A percentile compares a stretch with the other conserved stretches of the same genome.
These are phyloP conservation scores for Brachionus plicatilis DNA, from an alignment of 1,140 invertebrate species.

Conservation along the genomic window DNA sequence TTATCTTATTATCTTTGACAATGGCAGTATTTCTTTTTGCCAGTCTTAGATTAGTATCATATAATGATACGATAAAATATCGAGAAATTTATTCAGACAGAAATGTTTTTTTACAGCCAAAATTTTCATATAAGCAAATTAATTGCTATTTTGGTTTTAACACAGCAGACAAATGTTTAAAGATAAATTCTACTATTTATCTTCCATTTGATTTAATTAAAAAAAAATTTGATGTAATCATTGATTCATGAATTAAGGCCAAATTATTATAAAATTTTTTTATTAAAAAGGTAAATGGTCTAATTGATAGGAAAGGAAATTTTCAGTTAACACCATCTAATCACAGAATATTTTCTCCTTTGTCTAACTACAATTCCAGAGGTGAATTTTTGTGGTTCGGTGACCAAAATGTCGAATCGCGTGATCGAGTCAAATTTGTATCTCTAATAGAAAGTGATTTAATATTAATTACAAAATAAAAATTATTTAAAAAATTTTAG, in stretches of 20 bases:
- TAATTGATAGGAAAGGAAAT: neutral
- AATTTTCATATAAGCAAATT: neutral
- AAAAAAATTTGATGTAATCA: conserved; percentile 25
- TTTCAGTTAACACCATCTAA: neutral
- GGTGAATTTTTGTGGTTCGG: conserved; percentile 13
- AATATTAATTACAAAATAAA: neutral
- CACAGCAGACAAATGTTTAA: neutral
- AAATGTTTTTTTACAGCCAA: neutral
- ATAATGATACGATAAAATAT: neutral
- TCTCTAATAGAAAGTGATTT: conserved; percentile 71
- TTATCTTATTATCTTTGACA: neutral
- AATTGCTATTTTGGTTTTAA: neutral
- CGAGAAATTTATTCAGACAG: neutral
- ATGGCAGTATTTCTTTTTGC: neutral
- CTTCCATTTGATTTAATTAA: neutral
- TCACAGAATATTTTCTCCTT: neutral
- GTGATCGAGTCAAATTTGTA: conserved; percentile 90
- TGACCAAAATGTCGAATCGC: conserved; percentile 74
- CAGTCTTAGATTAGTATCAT: neutral
- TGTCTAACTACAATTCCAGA: neutral
- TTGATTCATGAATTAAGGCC: neutral
- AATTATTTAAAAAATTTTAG: conserved; percentile 46
- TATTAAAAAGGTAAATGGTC: neutral
- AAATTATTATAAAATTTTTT: neutral
- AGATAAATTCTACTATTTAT: neutral